These are phyloP conservation scores for Parasteatoda tepidariorum DNA, from an alignment of 1,140 invertebrate genomes.

Conservation along the genomic window DNA sequence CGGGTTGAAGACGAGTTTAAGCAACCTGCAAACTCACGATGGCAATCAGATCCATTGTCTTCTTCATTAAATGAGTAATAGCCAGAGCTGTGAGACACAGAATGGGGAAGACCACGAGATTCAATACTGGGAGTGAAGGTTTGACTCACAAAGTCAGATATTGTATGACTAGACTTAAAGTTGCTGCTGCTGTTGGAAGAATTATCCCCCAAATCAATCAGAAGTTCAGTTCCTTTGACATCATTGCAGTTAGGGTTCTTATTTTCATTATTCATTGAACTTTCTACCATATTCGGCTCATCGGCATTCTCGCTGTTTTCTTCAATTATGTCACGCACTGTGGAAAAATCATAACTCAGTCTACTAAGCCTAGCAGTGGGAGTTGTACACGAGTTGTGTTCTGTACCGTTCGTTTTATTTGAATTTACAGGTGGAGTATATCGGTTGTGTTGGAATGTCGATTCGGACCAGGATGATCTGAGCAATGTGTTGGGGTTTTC, in stretches of 20 bases:
- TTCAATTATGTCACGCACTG: constrained; percentile 55
- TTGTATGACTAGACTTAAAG: constrained; percentile 61
- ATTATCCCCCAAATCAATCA: constrained; percentile 39
- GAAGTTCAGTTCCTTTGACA: neutral
- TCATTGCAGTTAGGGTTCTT: neutral
- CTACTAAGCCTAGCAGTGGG: constrained; percentile 7
- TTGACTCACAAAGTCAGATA: constrained; percentile 57
- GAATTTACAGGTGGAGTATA: neutral
- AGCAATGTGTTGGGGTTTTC: constrained; percentile 42
- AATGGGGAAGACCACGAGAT: constrained; percentile 61
- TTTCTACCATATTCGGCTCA: constrained; percentile 27
- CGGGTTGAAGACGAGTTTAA: constrained; percentile 30
- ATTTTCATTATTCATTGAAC: constrained; percentile 20
- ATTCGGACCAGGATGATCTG: constrained; percentile 27
- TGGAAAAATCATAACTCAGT: constrained; percentile 45
- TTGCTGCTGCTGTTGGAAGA: constrained; percentile 1
- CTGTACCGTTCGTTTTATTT: neutral
- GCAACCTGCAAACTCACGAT: constrained; percentile 62
- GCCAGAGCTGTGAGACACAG: constrained; percentile 63
- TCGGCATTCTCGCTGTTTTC: constrained; percentile 57
- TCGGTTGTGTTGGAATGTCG: constrained; percentile 8
- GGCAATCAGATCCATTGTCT: constrained; percentile 54
- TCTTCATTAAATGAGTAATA: constrained; percentile 64
- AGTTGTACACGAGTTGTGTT: constrained; percentile 7
- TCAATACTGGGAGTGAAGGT: constrained; percentile 58